Evolutionary conservation across 2,888 invertebrate genomes (phyloP).

Genomic region (Drosophila buzzatii): DNA sequence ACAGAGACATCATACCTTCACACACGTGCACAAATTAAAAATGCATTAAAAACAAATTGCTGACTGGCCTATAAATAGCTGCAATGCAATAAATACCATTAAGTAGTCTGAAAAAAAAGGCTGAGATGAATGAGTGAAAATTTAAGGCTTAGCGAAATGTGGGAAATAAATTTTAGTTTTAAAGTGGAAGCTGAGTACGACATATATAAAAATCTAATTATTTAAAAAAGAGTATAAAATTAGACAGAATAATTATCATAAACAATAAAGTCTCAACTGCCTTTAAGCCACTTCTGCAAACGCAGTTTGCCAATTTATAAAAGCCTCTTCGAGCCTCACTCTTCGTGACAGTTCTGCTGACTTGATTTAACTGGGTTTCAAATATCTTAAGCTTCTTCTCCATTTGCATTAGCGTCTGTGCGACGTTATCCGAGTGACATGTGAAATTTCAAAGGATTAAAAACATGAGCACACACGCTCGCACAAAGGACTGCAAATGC

Average conservation of each 20-base stretch:
- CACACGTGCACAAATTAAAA: constrained; percentile 34
- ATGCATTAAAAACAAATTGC: constrained; percentile 56
- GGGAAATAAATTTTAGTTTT: not conserved
- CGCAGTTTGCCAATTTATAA: constrained; percentile 3
- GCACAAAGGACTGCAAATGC: not conserved
- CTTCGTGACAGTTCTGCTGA: constrained; percentile 49
- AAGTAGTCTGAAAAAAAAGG: constrained; percentile 13
- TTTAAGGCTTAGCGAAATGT: not conserved
- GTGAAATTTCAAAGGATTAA: constrained; percentile 16
- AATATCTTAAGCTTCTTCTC: constrained; percentile 24
- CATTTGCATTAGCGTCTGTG: constrained; percentile 35
- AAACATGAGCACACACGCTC: not conserved
- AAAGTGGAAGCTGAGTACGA: too few species aligned
- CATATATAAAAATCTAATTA: too few species aligned
- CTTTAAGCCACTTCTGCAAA: not conserved
- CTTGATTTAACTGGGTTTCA: constrained; percentile 43
- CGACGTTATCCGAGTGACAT: constrained; percentile 13
- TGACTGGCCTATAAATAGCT: constrained; percentile 26
- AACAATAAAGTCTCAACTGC: not conserved
- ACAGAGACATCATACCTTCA: not conserved
- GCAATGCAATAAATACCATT: constrained; percentile 14
- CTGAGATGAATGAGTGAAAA: not conserved
- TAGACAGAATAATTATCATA: not conserved
- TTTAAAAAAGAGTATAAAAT: not conserved
- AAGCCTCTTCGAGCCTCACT: constrained; percentile 32